Evolutionary conservation across 2,113 vertebrate species (phyloP), one percentile per base, ranked within the genome.

Genomic region (Oophaga pumilio): DNA sequence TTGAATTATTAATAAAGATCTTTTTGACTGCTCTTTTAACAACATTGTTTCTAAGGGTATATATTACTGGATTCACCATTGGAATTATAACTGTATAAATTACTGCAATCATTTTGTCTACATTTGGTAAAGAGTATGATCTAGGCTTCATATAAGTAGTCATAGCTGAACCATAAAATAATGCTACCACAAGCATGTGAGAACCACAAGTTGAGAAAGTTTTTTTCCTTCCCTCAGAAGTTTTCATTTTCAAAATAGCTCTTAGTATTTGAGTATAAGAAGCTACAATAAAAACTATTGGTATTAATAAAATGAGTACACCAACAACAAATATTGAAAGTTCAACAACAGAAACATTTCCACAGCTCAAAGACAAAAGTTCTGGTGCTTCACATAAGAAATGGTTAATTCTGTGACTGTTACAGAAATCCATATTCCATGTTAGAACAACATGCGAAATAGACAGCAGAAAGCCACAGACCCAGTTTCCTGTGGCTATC

Each of bases 371-470:
- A 59, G 91, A 90, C 9, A 91, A 84, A 80, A 91, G 64, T 56
- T 90, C 89, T 4, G 91, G 91, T 7, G 90, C 90, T 43, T 91
- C 91, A 77, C 92, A 91, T 57, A 91, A 66, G 73, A 92, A 92
- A 49, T 91, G 87, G 9, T 91, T 85, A 1, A 92, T 84, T 59
- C 60, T 5, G 7, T n/a, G 85, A 7, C 85, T 43, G 2, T 86
- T 90, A 90, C 90, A 92, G 17, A 77, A 84, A 28, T 90, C 89
- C 12, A 92, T 50, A 78, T 60, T 26, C 79, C 90, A 89, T 14
- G 89, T 92, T 43, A 92, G 20, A 8, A 82, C 86, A 13, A 89
- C 68, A 17, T 91, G 90, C 28, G 85, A 83, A 33, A 91, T 80
- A 60, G 90, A 64, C 22, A 91, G 79, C 22, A 90, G 76, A 76